Evolutionary conservation across 92 coral and sea anemone genomes (phyloP).

Genomic region (Nematostella vectensis): DNA sequence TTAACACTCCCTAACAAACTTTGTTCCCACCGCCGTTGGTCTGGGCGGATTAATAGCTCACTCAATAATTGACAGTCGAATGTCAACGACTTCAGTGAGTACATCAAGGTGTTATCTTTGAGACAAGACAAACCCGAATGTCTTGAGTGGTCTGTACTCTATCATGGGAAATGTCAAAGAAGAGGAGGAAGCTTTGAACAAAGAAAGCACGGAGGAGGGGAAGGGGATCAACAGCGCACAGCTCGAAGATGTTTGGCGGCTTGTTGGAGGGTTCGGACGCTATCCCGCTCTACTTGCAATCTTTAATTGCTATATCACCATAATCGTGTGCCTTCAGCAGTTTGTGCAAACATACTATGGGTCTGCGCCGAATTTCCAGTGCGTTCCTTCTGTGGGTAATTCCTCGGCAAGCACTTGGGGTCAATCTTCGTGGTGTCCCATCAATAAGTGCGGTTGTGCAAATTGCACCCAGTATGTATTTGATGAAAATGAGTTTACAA

Average conservation of each 20-base stretch:
- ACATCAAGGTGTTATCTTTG: no score
- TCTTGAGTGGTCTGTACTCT: no score
- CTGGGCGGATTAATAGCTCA: no score
- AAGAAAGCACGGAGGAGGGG: neutral
- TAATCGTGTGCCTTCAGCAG: slow-evolving; percentile 8
- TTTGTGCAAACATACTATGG: slow-evolving; percentile 23
- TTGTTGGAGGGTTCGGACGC: slow-evolving; percentile 29
- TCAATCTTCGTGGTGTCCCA: slow-evolving; percentile 7
- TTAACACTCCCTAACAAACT: no score
- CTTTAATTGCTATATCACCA: slow-evolving; percentile 18
- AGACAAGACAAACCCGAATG: no score
- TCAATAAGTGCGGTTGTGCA: slow-evolving; percentile 17
- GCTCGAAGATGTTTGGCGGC: slow-evolving; percentile 20
- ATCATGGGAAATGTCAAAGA: neutral
- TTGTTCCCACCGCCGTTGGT: no score
- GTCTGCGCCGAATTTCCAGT: slow-evolving; percentile 18
- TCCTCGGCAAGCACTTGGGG: neutral
- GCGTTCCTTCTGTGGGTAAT: neutral
- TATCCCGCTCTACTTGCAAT: slow-evolving; percentile 7
- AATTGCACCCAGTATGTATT: slow-evolving; percentile 19
- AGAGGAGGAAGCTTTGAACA: neutral
- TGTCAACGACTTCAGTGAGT: no score
- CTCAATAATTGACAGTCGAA: no score
- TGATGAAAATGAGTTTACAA: slow-evolving; percentile 18
- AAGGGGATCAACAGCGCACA: neutral